Evolutionary conservation across 1,140 invertebrate genomes (phyloP), one percentile per base, ranked within the genome.

Genomic region (Drosophila asahinai): DNA sequence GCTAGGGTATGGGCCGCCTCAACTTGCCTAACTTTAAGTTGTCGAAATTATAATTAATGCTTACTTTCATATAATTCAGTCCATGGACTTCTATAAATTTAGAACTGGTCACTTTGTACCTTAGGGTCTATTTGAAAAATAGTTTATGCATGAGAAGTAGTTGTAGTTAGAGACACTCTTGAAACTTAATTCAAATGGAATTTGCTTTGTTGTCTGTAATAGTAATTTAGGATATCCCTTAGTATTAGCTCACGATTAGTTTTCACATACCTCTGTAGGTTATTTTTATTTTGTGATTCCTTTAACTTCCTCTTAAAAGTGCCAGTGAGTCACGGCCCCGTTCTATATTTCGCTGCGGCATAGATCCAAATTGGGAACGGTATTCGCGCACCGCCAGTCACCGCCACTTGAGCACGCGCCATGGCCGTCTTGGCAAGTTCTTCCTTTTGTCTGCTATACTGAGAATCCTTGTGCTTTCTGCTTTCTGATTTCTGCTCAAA

Each of bases 331-430:
- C 38, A 19, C 42, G 43, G 49, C 61, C 59, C 22, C 36, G 51
- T 76, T 76, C 22, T 25, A 73, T 48, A 47, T 74, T 25, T 38
- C 7, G 15, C 11, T 45, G 17, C 38, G 40, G 40, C 51, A 58
- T 36, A 71, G 30, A 49, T 64, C 25, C 30, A 5, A 43, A 61
- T 77, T 54, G 45, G 15, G 63, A 77, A 49, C 62, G 61, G 19
- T 36, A 12, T 52, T 33, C 43, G 45, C 42, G 12, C 19, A 15
- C 9, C 33, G 33, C 17, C 55, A 55, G 65, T 33, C 59, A 30
- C 40, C n/a, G 49, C n/a, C 67, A 81, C 84, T 87, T 81, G 48
- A 83, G 76, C 83, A 87, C 83, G 84, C 71, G 65, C 72, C 43
- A 25, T 57, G 51, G 57, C 19, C 42, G 58, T 54, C 72, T 76